Conservation (phyloP, 2,888 invertebrate species). For the Drosophila quinaria region DNA sequence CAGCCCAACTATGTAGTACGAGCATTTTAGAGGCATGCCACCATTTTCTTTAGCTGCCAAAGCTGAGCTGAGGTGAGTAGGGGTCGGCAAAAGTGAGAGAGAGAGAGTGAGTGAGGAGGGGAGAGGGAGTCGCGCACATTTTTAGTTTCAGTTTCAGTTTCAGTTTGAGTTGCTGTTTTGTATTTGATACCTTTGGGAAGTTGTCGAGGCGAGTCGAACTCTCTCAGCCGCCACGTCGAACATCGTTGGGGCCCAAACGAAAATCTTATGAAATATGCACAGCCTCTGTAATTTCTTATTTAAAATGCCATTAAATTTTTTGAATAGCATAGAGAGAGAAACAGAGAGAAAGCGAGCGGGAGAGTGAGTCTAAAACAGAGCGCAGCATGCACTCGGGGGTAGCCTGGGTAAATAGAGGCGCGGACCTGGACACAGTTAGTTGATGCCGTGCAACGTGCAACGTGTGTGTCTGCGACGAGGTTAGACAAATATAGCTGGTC, state of each 20-base stretch:
- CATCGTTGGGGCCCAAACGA: conserved; percentile 63
- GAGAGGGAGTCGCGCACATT: conserved; percentile 48
- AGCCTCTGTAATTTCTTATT: conserved; percentile 85
- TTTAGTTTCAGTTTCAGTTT: conserved; percentile 55
- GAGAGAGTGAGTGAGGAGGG: too few relatives aligned
- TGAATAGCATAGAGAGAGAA: conserved; percentile 81
- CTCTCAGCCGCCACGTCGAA: conserved; percentile 68
- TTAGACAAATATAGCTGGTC: conserved; percentile 78
- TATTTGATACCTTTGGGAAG: conserved; percentile 81
- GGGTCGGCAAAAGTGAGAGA: too few relatives aligned
- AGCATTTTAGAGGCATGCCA: conserved; percentile 68
- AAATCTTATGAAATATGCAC: conserved; percentile 85
- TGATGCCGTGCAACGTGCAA: conserved; percentile 7
- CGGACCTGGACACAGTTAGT: conserved; percentile 47
- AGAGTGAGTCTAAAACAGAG: conserved; percentile 70
- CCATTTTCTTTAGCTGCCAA: conserved; percentile 63
- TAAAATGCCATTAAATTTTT: conserved; percentile 86
- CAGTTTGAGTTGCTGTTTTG: conserved; percentile 54
- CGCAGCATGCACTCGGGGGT: conserved; percentile 73
- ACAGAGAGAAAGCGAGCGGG: conserved; percentile 8
- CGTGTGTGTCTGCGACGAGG: conserved; percentile 63
- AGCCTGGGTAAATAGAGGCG: conserved; percentile 69
- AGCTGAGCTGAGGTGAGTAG: background rate
- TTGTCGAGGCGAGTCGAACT: conserved; percentile 37
- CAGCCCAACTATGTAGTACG: conserved; percentile 45